Evolutionary conservation across 2,797 vertebrate genomes (phyloP).

Genomic region (Phrynocephalus forsythii): DNA sequence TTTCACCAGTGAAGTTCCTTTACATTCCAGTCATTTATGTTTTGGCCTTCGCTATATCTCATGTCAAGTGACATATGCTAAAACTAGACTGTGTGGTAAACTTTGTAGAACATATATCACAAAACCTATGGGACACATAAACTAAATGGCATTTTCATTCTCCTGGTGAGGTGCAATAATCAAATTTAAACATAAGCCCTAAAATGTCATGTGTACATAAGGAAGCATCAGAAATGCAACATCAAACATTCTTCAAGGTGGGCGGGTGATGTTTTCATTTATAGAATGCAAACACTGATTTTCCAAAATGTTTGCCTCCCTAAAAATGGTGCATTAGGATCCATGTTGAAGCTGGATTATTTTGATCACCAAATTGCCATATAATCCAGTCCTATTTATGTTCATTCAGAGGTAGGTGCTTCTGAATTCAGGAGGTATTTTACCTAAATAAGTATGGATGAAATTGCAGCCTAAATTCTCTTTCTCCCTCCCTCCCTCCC

Average conservation of each 20-base stretch:
- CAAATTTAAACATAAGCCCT: neutral
- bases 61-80: neutral
- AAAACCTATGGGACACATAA: neutral
- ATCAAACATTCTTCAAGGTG: neutral
- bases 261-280: neutral
- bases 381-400: neutral
- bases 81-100: neutral
- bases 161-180: slow-evolving; percentile 38
- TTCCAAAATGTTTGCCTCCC: neutral
- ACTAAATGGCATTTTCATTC: neutral
- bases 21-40: neutral
- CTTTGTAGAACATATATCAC: neutral
- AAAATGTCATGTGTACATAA: neutral
- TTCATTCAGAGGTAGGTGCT: neutral
- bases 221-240: neutral
- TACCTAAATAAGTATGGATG: neutral
- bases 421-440: neutral
- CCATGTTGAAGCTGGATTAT: neutral
- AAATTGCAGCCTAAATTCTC: neutral
- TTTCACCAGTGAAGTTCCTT: neutral
- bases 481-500: neutral
- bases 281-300: neutral
- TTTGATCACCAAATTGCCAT: slow-evolving; percentile 39
- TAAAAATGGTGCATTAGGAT: neutral
- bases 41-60: neutral